Conservation (phyloP, 2,113 vertebrate genomes). For the Pelusios castaneus region DNA sequence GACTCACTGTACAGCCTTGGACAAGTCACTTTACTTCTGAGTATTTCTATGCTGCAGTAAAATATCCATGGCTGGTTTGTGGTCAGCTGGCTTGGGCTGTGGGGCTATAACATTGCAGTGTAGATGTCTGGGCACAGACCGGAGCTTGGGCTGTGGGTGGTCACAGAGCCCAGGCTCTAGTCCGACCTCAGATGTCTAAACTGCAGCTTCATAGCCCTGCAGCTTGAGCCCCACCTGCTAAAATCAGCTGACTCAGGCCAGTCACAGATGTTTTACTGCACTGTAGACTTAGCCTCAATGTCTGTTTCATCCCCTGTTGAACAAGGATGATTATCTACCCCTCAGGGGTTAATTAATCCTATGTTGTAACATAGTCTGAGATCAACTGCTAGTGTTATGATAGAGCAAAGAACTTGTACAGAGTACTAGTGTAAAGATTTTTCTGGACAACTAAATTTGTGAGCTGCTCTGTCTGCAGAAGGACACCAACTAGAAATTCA, state of each 20-base stretch:
- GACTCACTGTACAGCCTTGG: not conserved
- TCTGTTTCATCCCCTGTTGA: not conserved
- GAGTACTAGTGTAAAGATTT: not conserved
- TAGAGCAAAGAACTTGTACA: not conserved
- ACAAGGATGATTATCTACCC: not conserved
- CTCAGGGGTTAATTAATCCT: not conserved
- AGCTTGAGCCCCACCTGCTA: not conserved
- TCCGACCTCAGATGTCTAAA: not conserved
- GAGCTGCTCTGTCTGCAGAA: not conserved
- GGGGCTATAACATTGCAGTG: not conserved
- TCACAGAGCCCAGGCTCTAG: not conserved
- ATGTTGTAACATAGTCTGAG: not conserved
- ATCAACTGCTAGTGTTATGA: not conserved
- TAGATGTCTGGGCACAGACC: not conserved
- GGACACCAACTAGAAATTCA: not conserved
- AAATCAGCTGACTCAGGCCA: not conserved
- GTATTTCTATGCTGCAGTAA: not conserved
- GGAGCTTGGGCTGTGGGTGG: not conserved
- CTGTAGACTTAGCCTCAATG: not conserved
- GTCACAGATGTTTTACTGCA: not conserved
- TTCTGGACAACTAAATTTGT: not conserved
- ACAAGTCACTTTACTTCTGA: not conserved
- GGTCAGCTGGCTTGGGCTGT: not conserved
- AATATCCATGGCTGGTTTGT: not conserved
- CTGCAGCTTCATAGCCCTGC: not conserved